Percentiles rank a stretch among this genome's conserved stretches.
These are phyloP conservation scores for Trichomycterus rosablanca DNA, from an alignment of 2,113 vertebrate genomes.

Conservation along the genomic window DNA sequence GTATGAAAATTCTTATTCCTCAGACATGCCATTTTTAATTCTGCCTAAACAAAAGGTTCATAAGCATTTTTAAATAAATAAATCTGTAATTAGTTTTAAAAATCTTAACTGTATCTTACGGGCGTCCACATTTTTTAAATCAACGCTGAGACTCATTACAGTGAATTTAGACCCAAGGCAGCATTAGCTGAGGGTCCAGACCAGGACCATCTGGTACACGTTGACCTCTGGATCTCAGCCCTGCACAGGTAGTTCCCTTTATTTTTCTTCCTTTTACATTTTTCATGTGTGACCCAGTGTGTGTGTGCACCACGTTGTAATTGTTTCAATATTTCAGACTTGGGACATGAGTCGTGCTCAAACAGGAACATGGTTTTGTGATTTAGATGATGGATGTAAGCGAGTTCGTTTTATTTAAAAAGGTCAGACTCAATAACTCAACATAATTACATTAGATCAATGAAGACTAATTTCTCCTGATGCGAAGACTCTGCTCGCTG, in stretches of 20 bases:
- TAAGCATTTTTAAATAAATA: too few relatives aligned
- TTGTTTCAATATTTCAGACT: slow-evolving; percentile 13
- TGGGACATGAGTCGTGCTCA: slow-evolving; percentile 14
- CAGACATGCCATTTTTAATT: too few relatives aligned
- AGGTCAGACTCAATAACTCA: slow-evolving; percentile 26
- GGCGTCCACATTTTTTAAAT: too few relatives aligned
- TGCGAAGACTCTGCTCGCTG: slow-evolving; percentile 3
- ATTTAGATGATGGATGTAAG: slow-evolving; percentile 31
- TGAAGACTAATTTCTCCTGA: slow-evolving; percentile 11
- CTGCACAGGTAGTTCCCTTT: slow-evolving; percentile 9
- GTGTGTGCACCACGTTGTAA: background rate
- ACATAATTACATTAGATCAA: slow-evolving; percentile 32
- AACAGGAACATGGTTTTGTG: slow-evolving; percentile 7
- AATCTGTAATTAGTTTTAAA: too few relatives aligned
- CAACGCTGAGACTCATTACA: slow-evolving; percentile 1
- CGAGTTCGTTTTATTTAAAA: slow-evolving; percentile 7
- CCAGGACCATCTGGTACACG: slow-evolving; percentile 3
- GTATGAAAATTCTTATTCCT: too few relatives aligned
- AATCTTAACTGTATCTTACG: too few relatives aligned
- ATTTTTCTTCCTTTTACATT: too few relatives aligned
- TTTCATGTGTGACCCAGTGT: slow-evolving; percentile 15
- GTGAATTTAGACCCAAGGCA: slow-evolving; percentile 2
- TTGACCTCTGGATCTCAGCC: slow-evolving; percentile 11
- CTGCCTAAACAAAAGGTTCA: too few relatives aligned
- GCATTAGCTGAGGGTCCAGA: slow-evolving; percentile 4